These are phyloP conservation scores for Entelurus aequoreus DNA, from an alignment of 2,113 vertebrate species.

Conservation along the genomic window DNA sequence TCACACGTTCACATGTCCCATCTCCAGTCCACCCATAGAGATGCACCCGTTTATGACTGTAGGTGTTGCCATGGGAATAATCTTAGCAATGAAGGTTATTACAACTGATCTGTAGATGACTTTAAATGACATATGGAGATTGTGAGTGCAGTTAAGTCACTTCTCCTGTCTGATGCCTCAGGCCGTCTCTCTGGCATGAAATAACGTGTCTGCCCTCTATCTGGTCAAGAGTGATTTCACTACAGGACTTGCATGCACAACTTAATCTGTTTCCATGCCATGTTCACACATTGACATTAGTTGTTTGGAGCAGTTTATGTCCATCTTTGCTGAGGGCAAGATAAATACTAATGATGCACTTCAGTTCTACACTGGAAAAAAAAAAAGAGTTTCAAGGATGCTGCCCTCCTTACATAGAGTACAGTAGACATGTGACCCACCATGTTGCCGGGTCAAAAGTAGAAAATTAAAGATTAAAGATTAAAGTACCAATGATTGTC, in stretches of 20 bases:
- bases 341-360: background rate
- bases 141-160: constrained; percentile 1
- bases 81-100: constrained; percentile 2
- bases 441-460: background rate
- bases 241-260: background rate
- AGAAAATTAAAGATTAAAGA: no score
- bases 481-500: no score
- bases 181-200: background rate
- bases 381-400: background rate
- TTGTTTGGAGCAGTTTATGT: background rate
- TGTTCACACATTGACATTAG: background rate
- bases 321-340: background rate
- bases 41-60: background rate
- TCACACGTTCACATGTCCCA: background rate
- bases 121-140: constrained; percentile 1
- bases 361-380: background rate
- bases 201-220: background rate
- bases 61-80: constrained; percentile 3
- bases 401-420: background rate
- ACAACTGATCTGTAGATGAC: constrained; percentile 1
- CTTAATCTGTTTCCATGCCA: no score
- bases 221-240: constrained; percentile 2
- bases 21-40: background rate
- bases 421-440: background rate
- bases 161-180: constrained; percentile 5